Percentiles rank a stretch among this genome's conserved stretches.
Conservation (phyloP, 2,888 invertebrate genomes). For the Cryptophagus acutangulus region DNA sequence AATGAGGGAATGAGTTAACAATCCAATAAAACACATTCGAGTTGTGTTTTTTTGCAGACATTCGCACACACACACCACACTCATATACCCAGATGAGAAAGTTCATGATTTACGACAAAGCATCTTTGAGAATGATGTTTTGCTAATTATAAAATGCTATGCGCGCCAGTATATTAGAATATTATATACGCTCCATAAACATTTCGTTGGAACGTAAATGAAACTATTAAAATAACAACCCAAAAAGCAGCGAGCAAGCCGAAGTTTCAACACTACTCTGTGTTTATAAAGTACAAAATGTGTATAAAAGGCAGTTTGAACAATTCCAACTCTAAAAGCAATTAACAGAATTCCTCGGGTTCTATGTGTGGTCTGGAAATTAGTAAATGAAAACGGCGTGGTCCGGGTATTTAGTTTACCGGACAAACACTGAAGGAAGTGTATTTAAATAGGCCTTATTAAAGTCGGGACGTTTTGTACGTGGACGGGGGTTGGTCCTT, state of each 20-base stretch:
- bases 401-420: slow-evolving; percentile 34
- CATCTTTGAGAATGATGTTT: not conserved
- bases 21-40: too few relatives aligned
- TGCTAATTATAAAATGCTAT: not conserved
- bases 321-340: slow-evolving; percentile 40
- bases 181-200: not conserved
- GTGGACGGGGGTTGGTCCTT: too few relatives aligned
- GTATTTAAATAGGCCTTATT: slow-evolving; percentile 42
- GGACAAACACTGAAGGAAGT: slow-evolving; percentile 40
- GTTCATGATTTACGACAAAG: slow-evolving; percentile 2
- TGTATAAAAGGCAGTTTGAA: slow-evolving; percentile 34
- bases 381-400: slow-evolving; percentile 40
- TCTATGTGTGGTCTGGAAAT: slow-evolving; percentile 39
- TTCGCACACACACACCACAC: too few relatives aligned
- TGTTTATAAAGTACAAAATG: slow-evolving; percentile 32
- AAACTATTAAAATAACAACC: slow-evolving; percentile 5
- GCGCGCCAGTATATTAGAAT: slow-evolving; percentile 2
- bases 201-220: not conserved
- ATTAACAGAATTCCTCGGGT: slow-evolving; percentile 40
- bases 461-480: slow-evolving; percentile 35
- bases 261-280: slow-evolving; percentile 25
- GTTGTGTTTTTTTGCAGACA: too few relatives aligned
- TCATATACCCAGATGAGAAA: too few relatives aligned
- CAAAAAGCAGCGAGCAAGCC: slow-evolving; percentile 26
- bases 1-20: too few relatives aligned